Evolutionary conservation across 2,113 vertebrate species (phyloP).

Genomic region (Rhabdomys dilectus): DNA sequence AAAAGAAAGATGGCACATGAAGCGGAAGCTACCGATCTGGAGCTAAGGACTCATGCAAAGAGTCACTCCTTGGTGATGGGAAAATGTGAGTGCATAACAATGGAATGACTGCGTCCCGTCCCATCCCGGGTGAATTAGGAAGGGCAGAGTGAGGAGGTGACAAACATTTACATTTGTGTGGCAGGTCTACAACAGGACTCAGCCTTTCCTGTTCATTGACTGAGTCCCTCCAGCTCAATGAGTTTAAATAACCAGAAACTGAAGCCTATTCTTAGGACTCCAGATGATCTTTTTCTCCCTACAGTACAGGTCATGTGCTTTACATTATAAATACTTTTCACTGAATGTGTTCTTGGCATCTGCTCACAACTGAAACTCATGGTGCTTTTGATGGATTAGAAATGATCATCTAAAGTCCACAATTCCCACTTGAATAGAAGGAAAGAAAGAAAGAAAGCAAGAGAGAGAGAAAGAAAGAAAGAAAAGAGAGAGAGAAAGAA

Average conservation of each 20-base stretch:
- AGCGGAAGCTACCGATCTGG: not conserved
- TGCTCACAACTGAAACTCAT: not conserved
- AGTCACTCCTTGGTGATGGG: not conserved
- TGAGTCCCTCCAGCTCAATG: not conserved
- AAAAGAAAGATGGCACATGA: not conserved
- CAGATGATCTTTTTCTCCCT: not conserved
- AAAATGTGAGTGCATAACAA: not conserved
- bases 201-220: not conserved
- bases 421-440: not conserved
- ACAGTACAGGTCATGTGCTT: not conserved
- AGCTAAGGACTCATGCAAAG: rapidly evolving
- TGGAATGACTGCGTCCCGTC: too few species aligned
- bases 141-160: rapidly evolving
- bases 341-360: not conserved
- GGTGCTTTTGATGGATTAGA: not conserved
- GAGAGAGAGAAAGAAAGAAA: too few species aligned
- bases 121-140: not conserved
- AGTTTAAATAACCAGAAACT: not conserved
- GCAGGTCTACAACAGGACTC: not conserved
- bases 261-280: not conserved
- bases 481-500: too few species aligned
- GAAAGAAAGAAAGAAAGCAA: too few species aligned
- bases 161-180: not conserved
- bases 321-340: not conserved
- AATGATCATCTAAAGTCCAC: not conserved